Base-by-base conservation (phyloP, 37 sponge, comb jelly and placozoan genomes). In the Spongia lamella region DNA sequence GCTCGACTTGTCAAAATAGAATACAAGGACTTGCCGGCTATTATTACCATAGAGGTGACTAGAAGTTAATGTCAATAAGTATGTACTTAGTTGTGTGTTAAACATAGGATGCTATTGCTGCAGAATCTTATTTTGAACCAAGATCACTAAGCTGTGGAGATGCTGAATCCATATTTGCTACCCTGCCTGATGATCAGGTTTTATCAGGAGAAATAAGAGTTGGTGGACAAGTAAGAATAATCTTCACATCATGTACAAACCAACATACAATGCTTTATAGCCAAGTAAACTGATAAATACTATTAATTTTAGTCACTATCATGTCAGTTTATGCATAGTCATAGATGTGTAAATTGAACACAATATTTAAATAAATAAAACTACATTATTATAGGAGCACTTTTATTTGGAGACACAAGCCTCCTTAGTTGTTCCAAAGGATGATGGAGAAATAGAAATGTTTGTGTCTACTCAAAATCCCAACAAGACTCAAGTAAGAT, bases 381-480 rank as follows among this genome's bases (percentile, higher is more conserved):
- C n/a, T n/a, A n/a, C n/a, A n/a, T n/a, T n/a, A n/a, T n/a, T n/a
- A 43, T 9, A 94, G 74, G 95, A 94, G 17, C 95, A 94, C 73
- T 94, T 94, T 70, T 94, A 94, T 68, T 68, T 94, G 64, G 95
- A 94, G 72, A 86, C 95, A 0, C 71, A 94, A 14, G 81, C 73
- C 27, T 73, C 78, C 38, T 33, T 89, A 35, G 95, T 64, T 32
- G 49, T 94, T 2, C 95, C 95, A 7, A 86, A 80, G 61, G 80
- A 66, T 30, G 71, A 82, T 38, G 90, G 83, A 20, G 94, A 86
- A 50, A 83, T 93, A 82, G 94, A 93, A 43, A 75, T 93, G 0
- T 50, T 86, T 27, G 16, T 80, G 6, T 83, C 90, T 39, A 86
- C 94, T 26, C 94, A 93, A 68, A 72, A 29, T 38, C 55, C 84